These are phyloP conservation scores for Cataglyphis cursor DNA, from an alignment of 2,888 invertebrate species.

Conservation along the genomic window DNA sequence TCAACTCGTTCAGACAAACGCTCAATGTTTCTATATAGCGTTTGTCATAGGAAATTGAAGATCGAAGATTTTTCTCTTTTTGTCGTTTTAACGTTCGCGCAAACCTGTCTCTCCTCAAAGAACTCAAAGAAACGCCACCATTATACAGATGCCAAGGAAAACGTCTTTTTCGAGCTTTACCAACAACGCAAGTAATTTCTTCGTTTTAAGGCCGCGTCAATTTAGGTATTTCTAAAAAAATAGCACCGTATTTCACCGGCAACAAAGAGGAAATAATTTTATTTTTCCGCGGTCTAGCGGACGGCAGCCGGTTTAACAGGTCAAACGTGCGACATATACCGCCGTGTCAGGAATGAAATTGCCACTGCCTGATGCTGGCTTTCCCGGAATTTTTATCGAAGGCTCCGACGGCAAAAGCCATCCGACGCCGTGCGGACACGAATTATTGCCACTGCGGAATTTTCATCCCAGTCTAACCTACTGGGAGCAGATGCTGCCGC, in stretches of 20 bases:
- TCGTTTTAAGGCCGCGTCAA: background rate
- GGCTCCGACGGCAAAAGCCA: slow-evolving; percentile 51
- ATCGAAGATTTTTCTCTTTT: background rate
- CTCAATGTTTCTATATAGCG: background rate
- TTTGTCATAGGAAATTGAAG: slow-evolving; percentile 10
- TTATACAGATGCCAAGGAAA: background rate
- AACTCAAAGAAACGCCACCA: background rate
- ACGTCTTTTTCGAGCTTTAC: background rate
- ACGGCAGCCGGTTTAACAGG: slow-evolving; percentile 18
- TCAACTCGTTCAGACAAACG: slow-evolving; percentile 11
- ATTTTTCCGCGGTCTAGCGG: slow-evolving; percentile 34
- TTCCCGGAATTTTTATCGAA: slow-evolving; percentile 71
- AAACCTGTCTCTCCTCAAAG: background rate
- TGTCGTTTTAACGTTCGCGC: background rate
- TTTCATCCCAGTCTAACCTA: slow-evolving; percentile 67
- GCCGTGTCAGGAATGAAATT: slow-evolving; percentile 52
- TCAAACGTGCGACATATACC: slow-evolving; percentile 56
- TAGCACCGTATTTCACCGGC: slow-evolving; percentile 13
- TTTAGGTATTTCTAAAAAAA: slow-evolving; percentile 12
- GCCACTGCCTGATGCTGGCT: slow-evolving; percentile 51
- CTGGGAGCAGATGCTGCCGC: slow-evolving; percentile 23
- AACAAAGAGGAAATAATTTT: slow-evolving; percentile 41
- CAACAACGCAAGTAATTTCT: background rate
- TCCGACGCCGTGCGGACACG: slow-evolving; percentile 61
- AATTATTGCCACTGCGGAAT: slow-evolving; percentile 73